Evolutionary conservation across 2,888 invertebrate genomes (phyloP), one percentile per base, ranked within the genome.

Genomic region (Coelopa pilipes): DNA sequence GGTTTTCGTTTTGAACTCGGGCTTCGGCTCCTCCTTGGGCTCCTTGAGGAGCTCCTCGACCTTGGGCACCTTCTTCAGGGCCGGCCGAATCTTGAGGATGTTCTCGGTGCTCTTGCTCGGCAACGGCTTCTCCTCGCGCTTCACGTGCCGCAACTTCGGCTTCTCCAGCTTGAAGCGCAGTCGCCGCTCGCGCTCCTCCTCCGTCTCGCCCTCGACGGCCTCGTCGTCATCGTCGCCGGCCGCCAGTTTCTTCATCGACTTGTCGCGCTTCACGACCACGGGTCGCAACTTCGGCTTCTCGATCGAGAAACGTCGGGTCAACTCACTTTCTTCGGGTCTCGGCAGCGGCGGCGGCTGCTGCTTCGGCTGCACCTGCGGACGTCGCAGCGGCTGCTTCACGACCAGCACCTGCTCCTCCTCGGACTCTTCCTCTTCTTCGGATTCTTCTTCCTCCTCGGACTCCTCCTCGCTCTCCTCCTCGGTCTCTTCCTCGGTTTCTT

Each of bases 311-410:
- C 86, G 86, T 70, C 85, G 83, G 81, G 80, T 82, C 76, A 84
- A 85, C 83, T 87, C 86, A 80, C 85, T 86, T 83, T 85, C 82
- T 68, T 83, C 84, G n/a, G n/a, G n/a, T n/a, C n/a, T n/a, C n/a
- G n/a, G n/a, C 79, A 80, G 80, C 49, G 80, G 77, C 74, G 81
- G 49, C 12, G 34, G 66, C 59, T 47, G 65, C 63, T 67, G 70
- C 70, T 55, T 75, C 74, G 50, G 77, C 68, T 19, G 78, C 70
- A 62, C 34, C 70, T 65, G 74, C 45, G 70, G 34, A 47, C 24
- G 59, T 72, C 73, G 11, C 67, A 53, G 75, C 74, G 57, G 73
- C 60, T 46, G 77, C 69, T 75, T 77, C 75, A n/a, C 63, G 68
- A 47, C 74, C 74, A 49, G 65, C 71, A n/a, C 76, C 79, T 47